phyloP scores from a whole-genome alignment of 2,113 vertebrate genomes.

The Colaptes auratus region DNA sequence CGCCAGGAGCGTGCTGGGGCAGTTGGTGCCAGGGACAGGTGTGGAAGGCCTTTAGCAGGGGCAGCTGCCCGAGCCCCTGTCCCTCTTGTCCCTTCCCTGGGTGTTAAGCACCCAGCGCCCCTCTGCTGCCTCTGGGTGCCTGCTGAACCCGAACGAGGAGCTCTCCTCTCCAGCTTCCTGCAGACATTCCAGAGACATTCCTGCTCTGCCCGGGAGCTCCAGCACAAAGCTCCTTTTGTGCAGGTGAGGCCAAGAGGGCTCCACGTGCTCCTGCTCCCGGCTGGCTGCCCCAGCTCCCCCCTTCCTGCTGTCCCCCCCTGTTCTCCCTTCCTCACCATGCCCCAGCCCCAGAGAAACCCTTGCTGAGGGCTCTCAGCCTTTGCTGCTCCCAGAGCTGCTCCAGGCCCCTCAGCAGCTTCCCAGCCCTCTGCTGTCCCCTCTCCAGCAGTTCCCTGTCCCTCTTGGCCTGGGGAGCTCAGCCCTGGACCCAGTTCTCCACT shows the following conservation, averaged over 20 bases:
- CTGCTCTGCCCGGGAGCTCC: neutral
- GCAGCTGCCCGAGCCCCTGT: neutral
- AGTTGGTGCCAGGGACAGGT: neutral
- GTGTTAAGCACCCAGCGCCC: fast-evolving
- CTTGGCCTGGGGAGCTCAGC: too few relatives aligned
- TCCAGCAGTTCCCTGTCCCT: too few relatives aligned
- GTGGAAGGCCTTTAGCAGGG: neutral
- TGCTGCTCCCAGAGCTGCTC: too few relatives aligned
- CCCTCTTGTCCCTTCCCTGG: neutral
- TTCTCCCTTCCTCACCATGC: neutral
- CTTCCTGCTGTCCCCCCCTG: neutral
- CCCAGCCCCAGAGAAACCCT: neutral
- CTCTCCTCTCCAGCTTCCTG: neutral
- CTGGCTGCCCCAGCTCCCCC: neutral
- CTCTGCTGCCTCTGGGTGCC: neutral
- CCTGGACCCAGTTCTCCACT: too few relatives aligned
- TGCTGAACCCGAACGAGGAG: neutral
- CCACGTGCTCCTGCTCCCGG: neutral
- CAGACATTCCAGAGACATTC: neutral
- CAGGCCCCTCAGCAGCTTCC: too few relatives aligned
- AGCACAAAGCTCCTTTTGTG: neutral
- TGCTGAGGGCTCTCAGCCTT: neutral
- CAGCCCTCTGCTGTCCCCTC: too few relatives aligned
- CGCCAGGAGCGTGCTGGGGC: neutral
- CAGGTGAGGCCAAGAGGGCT: neutral